Percentiles rank a stretch among this genome's conserved stretches.
These are phyloP conservation scores for Dynastes grantii DNA, from an alignment of 2,888 invertebrate species.

Conservation along the genomic window DNA sequence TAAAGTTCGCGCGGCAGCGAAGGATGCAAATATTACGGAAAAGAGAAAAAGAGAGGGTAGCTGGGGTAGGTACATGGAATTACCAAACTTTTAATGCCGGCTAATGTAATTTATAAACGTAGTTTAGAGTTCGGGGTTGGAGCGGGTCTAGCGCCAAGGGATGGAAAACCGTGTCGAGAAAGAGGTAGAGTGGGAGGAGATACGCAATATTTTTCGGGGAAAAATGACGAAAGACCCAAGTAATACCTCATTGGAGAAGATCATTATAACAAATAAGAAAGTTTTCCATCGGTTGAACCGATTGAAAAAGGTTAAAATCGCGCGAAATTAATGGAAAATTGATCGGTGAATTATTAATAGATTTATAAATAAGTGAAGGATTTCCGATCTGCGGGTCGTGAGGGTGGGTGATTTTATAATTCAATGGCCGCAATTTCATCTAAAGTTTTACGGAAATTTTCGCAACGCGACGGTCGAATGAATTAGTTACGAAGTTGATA, in stretches of 20 bases:
- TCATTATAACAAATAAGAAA: constrained; percentile 36
- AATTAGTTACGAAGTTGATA: constrained; percentile 24
- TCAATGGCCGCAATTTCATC: constrained; percentile 32
- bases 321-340: constrained; percentile 32
- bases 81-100: constrained; percentile 42
- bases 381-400: constrained; percentile 24
- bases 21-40: constrained; percentile 22
- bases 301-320: constrained; percentile 6
- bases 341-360: constrained; percentile 42
- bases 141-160: background rate
- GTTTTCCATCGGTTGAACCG: constrained; percentile 18
- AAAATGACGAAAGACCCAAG: constrained; percentile 19
- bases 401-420: constrained; percentile 12
- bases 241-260: constrained; percentile 32
- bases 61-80: constrained; percentile 32
- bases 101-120: constrained; percentile 44
- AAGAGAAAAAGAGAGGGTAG: background rate
- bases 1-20: constrained; percentile 1
- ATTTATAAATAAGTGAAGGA: constrained; percentile 26
- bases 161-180: background rate
- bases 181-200: background rate
- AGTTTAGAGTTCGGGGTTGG: constrained; percentile 29
- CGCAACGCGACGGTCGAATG: background rate
- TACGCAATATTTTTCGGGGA: background rate
- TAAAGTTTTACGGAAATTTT: constrained; percentile 23